Evolutionary conservation across 2,888 invertebrate species (phyloP).

Genomic region (Cynaeus angustus): DNA sequence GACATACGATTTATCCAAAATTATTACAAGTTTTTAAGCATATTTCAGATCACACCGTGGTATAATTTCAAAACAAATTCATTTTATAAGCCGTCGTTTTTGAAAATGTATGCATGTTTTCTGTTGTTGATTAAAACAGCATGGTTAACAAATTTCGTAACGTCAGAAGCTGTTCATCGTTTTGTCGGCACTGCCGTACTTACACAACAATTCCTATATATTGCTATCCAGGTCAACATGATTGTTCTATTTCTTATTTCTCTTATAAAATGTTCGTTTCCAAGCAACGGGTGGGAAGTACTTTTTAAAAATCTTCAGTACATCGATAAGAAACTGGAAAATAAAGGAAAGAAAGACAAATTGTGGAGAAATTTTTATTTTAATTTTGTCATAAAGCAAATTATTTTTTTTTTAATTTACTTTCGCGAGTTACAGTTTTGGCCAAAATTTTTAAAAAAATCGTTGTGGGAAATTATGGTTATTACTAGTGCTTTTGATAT

Average conservation of each 20-base stretch:
- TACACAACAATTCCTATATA: too few relatives aligned
- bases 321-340: not conserved
- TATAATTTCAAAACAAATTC: not conserved
- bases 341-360: not conserved
- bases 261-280: too few relatives aligned
- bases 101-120: too few relatives aligned
- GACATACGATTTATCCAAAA: not conserved
- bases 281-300: not conserved
- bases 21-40: not conserved
- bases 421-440: not conserved
- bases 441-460: not conserved
- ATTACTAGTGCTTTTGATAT: not conserved
- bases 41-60: slow-evolving; percentile 18
- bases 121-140: too few relatives aligned
- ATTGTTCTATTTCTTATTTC: too few relatives aligned
- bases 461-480: too few relatives aligned
- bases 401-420: not conserved
- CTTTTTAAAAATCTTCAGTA: not conserved
- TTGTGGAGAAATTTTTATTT: slow-evolving; percentile 10
- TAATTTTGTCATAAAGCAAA: not conserved
- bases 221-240: too few relatives aligned
- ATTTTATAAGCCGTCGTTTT: not conserved
- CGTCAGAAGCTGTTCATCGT: too few relatives aligned
- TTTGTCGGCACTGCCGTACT: too few relatives aligned
- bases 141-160: too few relatives aligned